Base-by-base conservation (phyloP, 2,113 vertebrate species). In the Burhinus bistriatus region DNA sequence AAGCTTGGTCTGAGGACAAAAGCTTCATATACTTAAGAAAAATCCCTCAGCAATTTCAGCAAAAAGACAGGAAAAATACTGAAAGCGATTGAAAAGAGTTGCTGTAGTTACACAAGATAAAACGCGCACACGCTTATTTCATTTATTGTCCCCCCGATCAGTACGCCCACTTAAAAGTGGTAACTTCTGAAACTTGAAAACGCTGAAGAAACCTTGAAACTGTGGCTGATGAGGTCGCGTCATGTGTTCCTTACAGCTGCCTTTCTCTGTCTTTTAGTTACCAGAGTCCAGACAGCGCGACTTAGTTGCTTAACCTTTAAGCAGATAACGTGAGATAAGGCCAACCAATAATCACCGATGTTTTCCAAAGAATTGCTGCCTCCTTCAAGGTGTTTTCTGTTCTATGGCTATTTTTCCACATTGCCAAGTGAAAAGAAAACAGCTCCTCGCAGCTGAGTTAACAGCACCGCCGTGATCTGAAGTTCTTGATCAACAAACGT, bases 281-380 rank as follows among this genome's bases (percentile, higher is more conserved):
- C 36, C 73, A 61, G 14, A 62, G 40, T 19, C 8, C 83, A 94
- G 83, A 77, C 26, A 62, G 51, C 0, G 0, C 7, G 78, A 94
- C 70, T 75, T 42, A 55, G 61, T 22, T 75, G 40, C 89, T 92
- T 68, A 94, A 89, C 38, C 19, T 87, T 91, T 78, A 68, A 83
- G 72, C 14, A 75, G 22, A 59, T 78, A 61, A 80, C 36, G 10
- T 0, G 12, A n/a, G 55, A 83, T 87, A 64, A 89, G 85, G 36
- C 25, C 51, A 83, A 59, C 1, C 55, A 81, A 58, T 51, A 87
- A 91, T 34, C 45, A 36, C 16, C n/a, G 17, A 36, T 26, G 38
- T 54, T 82, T 87, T 62, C 36, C 76, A 75, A 66, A 90, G 21
- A 80, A 69, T 58, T 70, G 49, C 42, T 78, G 64, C 19, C 45